These are phyloP conservation scores for Drosophila leonis DNA, from an alignment of 2,888 invertebrate species.

Conservation along the genomic window DNA sequence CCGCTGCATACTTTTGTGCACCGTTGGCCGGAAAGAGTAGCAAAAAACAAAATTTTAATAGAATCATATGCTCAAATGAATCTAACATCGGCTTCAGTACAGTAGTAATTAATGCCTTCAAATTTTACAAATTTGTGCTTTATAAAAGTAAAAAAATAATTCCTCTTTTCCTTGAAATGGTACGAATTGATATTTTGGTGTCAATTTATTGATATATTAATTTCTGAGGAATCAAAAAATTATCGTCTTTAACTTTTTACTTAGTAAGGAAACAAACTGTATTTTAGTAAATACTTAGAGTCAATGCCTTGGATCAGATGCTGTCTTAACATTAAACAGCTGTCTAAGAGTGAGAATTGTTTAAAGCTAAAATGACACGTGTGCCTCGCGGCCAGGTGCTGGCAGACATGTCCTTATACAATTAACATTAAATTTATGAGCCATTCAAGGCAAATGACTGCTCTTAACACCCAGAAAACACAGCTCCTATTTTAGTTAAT, in stretches of 20 bases:
- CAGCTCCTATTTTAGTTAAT: conserved; percentile 62
- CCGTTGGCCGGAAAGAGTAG: neutral
- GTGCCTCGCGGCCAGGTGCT: conserved; percentile 41
- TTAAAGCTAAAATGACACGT: conserved; percentile 21
- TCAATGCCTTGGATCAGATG: neutral
- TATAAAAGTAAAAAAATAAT: no score
- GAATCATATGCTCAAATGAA: neutral
- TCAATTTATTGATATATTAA: neutral
- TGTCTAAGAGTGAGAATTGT: conserved; percentile 5
- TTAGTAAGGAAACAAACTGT: neutral
- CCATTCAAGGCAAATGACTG: conserved; percentile 57
- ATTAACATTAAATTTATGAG: conserved; percentile 75
- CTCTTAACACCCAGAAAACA: conserved; percentile 25
- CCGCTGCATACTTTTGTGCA: conserved; percentile 37
- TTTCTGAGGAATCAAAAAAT: neutral
- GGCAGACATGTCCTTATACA: conserved; percentile 43
- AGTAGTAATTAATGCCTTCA: no score
- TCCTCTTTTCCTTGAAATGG: no score
- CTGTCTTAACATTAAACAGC: conserved; percentile 36
- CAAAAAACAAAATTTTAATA: neutral
- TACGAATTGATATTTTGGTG: neutral
- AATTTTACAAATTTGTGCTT: no score
- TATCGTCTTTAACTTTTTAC: neutral
- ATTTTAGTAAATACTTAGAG: neutral
- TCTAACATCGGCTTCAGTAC: neutral